Conservation (phyloP, 2,888 invertebrate species). For the Drosophila prostipennis region DNA sequence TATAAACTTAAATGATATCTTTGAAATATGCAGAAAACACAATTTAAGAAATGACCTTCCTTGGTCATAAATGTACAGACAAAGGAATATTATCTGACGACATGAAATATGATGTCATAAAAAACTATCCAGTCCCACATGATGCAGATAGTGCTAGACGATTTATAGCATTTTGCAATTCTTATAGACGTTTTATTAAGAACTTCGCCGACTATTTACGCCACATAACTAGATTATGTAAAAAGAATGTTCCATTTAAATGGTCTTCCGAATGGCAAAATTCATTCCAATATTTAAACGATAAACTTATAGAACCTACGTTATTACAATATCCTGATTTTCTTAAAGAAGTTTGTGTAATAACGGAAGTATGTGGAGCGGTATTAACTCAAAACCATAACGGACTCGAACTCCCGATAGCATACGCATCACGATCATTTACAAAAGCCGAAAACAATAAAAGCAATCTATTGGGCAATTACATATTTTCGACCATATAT, state of each 20-base stretch:
- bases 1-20: neutral
- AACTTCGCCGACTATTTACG: neutral
- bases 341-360: neutral
- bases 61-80: neutral
- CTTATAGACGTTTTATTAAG: neutral
- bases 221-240: neutral
- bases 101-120: neutral
- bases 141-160: neutral
- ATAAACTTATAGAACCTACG: neutral
- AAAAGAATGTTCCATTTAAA: neutral
- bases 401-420: neutral
- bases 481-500: too few relatives aligned
- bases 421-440: neutral
- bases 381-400: neutral
- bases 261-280: neutral
- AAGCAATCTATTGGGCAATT: neutral
- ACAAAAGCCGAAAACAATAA: too few relatives aligned
- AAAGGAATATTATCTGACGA: neutral
- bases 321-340: slow-evolving; percentile 1
- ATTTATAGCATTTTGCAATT: neutral
- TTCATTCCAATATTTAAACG: neutral
- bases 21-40: neutral
- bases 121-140: neutral
- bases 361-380: neutral
- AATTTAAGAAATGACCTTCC: neutral